A percentile compares a stretch with the other conserved stretches of the same genome.
Conservation (phyloP, 2,888 invertebrate genomes). For the Drosophila heteroneura region DNA sequence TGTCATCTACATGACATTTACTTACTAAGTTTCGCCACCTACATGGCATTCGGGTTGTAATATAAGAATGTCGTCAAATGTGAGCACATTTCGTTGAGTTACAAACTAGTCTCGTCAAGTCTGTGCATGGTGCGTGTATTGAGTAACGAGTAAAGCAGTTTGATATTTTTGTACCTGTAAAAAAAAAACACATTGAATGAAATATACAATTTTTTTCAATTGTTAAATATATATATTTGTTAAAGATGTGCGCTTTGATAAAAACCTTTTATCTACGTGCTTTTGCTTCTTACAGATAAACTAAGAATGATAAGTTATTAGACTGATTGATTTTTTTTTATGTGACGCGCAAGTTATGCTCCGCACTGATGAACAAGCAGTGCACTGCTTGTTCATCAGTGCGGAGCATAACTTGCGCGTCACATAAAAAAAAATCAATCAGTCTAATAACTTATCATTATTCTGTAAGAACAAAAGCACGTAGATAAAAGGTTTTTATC, state of each 20-base stretch:
- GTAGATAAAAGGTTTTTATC: no score
- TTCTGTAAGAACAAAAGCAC: no score
- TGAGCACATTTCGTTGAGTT: constrained; percentile 6
- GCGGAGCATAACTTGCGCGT: no score
- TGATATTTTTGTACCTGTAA: background rate
- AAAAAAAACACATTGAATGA: no score
- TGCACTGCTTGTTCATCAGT: no score
- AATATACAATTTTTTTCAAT: background rate
- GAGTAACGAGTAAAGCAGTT: background rate
- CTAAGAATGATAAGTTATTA: background rate
- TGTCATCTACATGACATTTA: background rate
- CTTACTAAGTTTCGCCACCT: background rate
- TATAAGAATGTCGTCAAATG: background rate
- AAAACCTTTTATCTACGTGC: background rate
- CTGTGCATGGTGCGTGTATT: background rate
- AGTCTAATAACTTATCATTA: no score
- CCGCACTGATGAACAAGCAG: no score
- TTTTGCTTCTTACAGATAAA: background rate
- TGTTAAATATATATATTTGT: background rate
- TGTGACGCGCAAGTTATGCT: no score
- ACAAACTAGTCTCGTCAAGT: background rate
- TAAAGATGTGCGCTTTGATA: background rate
- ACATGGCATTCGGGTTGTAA: background rate
- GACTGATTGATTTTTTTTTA: background rate
- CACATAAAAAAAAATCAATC: no score